Evolutionary conservation across 2,113 vertebrate genomes (phyloP), one percentile per base, ranked within the genome.

Genomic region (Solea senegalensis): DNA sequence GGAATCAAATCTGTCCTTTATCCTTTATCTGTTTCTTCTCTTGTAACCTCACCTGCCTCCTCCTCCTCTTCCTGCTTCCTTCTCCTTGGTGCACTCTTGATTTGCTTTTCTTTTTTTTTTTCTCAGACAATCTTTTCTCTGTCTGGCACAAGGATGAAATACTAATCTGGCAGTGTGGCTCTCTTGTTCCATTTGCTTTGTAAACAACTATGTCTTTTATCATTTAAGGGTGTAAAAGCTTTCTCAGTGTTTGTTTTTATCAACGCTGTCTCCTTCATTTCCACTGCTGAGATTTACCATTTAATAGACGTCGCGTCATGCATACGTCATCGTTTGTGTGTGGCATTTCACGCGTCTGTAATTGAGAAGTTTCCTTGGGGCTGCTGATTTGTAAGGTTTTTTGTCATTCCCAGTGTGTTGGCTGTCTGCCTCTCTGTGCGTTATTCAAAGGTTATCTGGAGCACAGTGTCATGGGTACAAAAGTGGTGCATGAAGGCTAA

Each of bases 1-100:
- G 85, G 84, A 86, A 82, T 88, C 80, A 84, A 85, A 88, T 85
- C 77, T 69, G 62, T 81, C 74, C 78, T 77, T 73, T 74, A 72
- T 83, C 76, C 65, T 65, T 59, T 21, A 21, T 75, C 46, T 34
- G 69, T 86, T 82, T 83, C 70, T 65, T 59, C 43, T 69, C 21
- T 76, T 49, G 53, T 72, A 64, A 53, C 60, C 52, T 16, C 68
- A 65, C 41, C 52, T 52, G 46, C 65, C 69, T 72, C 65, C 73
- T n/a, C 48, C 61, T 34, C 21, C 61, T 34, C 60, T 53, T 14
- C 45, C 43, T 15, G 10, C 50, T 52, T 66, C 46, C 16, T 52
- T 66, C 46, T 66, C 53, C 44, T 61, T 43, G 34, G 51, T 45
- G 39, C 27, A 78, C 65, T 65, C 53, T 39, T 6, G 3, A 34